Evolutionary conservation across 2,888 invertebrate species (phyloP).

Genomic region (Schrankia costaestrigalis): DNA sequence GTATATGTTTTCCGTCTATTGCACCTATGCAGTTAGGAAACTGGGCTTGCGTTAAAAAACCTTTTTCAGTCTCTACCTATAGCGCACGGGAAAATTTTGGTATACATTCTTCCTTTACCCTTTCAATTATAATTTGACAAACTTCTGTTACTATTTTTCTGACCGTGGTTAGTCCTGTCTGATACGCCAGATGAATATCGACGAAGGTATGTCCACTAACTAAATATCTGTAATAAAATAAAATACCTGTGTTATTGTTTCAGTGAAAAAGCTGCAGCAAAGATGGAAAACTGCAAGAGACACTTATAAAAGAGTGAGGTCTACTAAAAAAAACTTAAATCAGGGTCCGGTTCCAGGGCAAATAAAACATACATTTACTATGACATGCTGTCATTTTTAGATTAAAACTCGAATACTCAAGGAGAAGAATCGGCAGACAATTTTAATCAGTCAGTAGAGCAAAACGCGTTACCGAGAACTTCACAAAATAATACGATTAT

Average conservation of each 20-base stretch:
- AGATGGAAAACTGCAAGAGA: conserved; percentile 19
- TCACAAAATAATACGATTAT: conserved; percentile 14
- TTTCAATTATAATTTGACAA: conserved; percentile 31
- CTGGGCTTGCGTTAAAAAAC: conserved; percentile 22
- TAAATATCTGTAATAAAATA: conserved; percentile 22
- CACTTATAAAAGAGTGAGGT: conserved; percentile 20
- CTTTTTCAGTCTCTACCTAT: conserved; percentile 24
- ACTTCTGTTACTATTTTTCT: conserved; percentile 30
- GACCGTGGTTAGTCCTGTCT: conserved; percentile 28
- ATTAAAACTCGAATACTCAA: conserved; percentile 19
- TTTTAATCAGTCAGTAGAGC: conserved; percentile 7
- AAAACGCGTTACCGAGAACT: conserved; percentile 12
- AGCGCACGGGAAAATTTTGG: conserved; percentile 22
- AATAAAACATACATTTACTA: conserved; percentile 22
- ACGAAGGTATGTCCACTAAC: conserved; percentile 28
- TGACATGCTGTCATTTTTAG: conserved; percentile 24
- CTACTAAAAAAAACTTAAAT: conserved; percentile 27
- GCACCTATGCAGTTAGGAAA: conserved; percentile 23
- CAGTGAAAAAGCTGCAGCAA: conserved; percentile 22
- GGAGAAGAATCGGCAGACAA: conserved; percentile 17
- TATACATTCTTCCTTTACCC: conserved; percentile 27
- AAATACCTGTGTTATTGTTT: conserved; percentile 14
- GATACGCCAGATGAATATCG: conserved; percentile 29
- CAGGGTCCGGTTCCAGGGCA: conserved; percentile 23
- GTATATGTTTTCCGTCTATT: conserved; percentile 18